Percentiles rank a stretch among this genome's conserved stretches.
phyloP scores from a whole-genome alignment of 2,113 vertebrate species.

The Mesocricetus auratus region DNA sequence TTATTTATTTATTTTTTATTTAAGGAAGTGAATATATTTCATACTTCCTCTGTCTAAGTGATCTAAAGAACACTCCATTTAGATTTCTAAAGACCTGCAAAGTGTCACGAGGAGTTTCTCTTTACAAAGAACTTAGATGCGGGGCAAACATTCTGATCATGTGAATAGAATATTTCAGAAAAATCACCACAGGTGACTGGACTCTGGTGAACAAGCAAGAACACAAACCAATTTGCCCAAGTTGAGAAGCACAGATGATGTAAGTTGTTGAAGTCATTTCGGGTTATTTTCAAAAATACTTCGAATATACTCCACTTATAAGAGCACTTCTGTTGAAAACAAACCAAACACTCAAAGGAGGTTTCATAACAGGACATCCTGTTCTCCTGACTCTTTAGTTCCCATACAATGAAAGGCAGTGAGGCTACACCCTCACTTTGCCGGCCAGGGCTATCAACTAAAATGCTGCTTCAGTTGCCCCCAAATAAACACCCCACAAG shows the following conservation, averaged over 20 bases:
- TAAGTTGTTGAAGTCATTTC: slow-evolving; percentile 44
- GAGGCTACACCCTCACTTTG: not conserved
- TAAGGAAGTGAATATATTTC: slow-evolving; percentile 40
- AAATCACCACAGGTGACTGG: slow-evolving; percentile 25
- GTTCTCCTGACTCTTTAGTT: slow-evolving; percentile 13
- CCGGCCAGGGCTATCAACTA: not conserved
- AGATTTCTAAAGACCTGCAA: not conserved
- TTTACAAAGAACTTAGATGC: not conserved
- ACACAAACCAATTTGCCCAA: not conserved
- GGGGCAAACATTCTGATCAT: not conserved
- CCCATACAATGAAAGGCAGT: not conserved
- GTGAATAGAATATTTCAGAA: not conserved
- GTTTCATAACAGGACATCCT: slow-evolving; percentile 29
- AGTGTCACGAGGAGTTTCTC: slow-evolving; percentile 19
- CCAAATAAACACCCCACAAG: slow-evolving; percentile 53
- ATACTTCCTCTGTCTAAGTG: not conserved
- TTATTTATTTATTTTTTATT: slow-evolving; percentile 11
- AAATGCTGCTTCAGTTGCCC: not conserved
- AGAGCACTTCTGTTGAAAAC: slow-evolving; percentile 3
- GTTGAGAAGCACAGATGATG: not conserved
- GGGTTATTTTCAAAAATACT: slow-evolving; percentile 8
- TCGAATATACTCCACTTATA: not conserved
- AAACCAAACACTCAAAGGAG: slow-evolving; percentile 42
- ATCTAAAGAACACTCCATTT: not conserved
- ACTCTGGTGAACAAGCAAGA: not conserved